Base-by-base conservation (phyloP, 2,113 vertebrate species). In the Notarius lentiginosus region DNA sequence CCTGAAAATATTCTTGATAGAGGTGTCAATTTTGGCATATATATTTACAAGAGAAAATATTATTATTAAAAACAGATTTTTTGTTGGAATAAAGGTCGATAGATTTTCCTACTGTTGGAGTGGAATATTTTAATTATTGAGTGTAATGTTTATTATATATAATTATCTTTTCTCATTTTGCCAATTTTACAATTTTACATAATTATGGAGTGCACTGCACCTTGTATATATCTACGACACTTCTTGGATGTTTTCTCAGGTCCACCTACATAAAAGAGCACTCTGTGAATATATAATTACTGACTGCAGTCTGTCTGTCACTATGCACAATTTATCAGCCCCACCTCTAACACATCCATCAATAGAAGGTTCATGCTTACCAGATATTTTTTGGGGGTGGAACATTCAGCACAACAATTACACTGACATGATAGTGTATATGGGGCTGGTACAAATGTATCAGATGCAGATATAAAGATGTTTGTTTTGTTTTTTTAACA, bases 241-340 rank as follows among this genome's bases (percentile, higher is more conserved):
- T 79, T 14, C 51, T 56, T 51, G 51, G 51, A 79, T 77, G 24
- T 77, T 77, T 53, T 55, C 17, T 55, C 51, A 55, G 75, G 24
- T 56, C 76, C 53, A 79, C 3, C 76, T 56, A 56, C 53, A 27
- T 79, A 18, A 17, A 79, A 30, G 15, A 18, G 24, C 76, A 79
- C 14, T 55, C 76, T 75, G 72, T 49, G 20, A 79, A 15, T 27
- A 27, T 56, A 79, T 30, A 79, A 56, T 79, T 79, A 79, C n/a
- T 27, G n/a, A 30, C 15, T 18, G 53, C 27, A 56, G 14, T 55
- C 75, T 79, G 76, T 56, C 76, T 79, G 15, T 56, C 12, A 3
- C n/a, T 30, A 27, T 79, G 2, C 53, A 30, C 49, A 47, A 41
- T 47, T 24, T 24, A 75, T 49, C 18, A 79, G 24, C n/a, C 51